Evolutionary conservation across 2,797 vertebrate genomes (phyloP).

Genomic region (Parotocinclus haroldoi): DNA sequence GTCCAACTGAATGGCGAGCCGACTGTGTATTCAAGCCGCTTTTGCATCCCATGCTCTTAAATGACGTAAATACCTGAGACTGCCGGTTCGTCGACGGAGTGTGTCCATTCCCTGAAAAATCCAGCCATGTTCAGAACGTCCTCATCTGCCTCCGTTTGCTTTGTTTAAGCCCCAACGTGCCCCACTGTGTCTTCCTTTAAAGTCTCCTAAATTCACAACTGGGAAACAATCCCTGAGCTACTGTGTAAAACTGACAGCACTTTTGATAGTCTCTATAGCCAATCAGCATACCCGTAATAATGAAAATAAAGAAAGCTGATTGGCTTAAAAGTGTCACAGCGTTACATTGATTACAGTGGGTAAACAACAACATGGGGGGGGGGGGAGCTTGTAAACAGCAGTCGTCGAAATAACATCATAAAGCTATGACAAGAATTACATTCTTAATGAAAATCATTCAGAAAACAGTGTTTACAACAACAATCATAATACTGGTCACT

Average conservation of each 20-base stretch:
- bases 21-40: no score
- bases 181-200: slow-evolving; percentile 24
- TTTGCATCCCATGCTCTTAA: no score
- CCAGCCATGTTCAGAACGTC: slow-evolving; percentile 18
- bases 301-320: slow-evolving; percentile 46
- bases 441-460: slow-evolving; percentile 62
- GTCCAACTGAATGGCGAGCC: no score
- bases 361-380: slow-evolving; percentile 25
- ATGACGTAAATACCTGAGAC: background rate
- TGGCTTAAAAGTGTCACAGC: slow-evolving; percentile 48
- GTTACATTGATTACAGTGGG: slow-evolving; percentile 45
- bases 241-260: slow-evolving; percentile 40
- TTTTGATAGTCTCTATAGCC: slow-evolving; percentile 24
- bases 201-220: slow-evolving; percentile 35
- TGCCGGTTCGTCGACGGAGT: background rate
- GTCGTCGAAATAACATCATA: slow-evolving; percentile 47
- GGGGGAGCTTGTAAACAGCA: slow-evolving; percentile 50
- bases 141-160: slow-evolving; percentile 39
- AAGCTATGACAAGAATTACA: slow-evolving; percentile 55
- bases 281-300: slow-evolving; percentile 59
- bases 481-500: slow-evolving; percentile 55
- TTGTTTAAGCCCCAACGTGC: slow-evolving; percentile 44
- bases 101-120: slow-evolving; percentile 46
- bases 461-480: slow-evolving; percentile 55
- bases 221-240: slow-evolving; percentile 36